A percentile compares a stretch with the other conserved stretches of the same genome.
phyloP scores from a whole-genome alignment of 2,888 invertebrate species.

The Clunio marinus region DNA sequence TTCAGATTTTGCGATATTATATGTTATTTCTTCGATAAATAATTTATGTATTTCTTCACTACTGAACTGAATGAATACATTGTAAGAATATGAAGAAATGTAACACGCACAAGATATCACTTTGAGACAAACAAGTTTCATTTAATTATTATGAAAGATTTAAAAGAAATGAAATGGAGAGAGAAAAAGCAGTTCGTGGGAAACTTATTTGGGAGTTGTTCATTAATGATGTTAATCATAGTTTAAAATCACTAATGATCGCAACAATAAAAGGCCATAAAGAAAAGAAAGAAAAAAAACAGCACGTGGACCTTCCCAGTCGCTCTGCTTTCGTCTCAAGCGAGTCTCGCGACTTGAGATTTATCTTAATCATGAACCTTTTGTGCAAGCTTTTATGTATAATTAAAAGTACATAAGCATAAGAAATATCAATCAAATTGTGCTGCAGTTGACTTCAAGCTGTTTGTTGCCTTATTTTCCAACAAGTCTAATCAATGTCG shows the following conservation, averaged over 20 bases:
- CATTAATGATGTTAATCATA: neutral
- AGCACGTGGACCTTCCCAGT: conserved; percentile 35
- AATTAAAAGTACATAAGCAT: conserved; percentile 2
- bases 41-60: too few relatives aligned
- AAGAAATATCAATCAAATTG: conserved; percentile 12
- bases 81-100: too few relatives aligned
- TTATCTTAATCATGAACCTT: conserved; percentile 22
- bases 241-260: neutral
- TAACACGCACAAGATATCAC: conserved; percentile 31
- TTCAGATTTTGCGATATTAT: too few relatives aligned
- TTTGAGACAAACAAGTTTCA: conserved; percentile 38
- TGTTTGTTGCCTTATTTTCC: neutral
- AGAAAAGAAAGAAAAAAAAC: neutral
- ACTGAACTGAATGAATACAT: too few relatives aligned
- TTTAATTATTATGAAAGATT: conserved; percentile 19
- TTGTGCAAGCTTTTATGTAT: too few relatives aligned
- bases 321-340: neutral
- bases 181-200: conserved; percentile 16
- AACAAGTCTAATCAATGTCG: conserved; percentile 19
- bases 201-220: neutral
- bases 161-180: too few relatives aligned
- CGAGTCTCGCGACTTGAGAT: conserved; percentile 8
- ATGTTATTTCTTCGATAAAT: too few relatives aligned
- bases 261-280: neutral
- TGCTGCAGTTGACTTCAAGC: neutral